phyloP scores from a whole-genome alignment of 2,113 vertebrate species.

The Otolemur garnettii region DNA sequence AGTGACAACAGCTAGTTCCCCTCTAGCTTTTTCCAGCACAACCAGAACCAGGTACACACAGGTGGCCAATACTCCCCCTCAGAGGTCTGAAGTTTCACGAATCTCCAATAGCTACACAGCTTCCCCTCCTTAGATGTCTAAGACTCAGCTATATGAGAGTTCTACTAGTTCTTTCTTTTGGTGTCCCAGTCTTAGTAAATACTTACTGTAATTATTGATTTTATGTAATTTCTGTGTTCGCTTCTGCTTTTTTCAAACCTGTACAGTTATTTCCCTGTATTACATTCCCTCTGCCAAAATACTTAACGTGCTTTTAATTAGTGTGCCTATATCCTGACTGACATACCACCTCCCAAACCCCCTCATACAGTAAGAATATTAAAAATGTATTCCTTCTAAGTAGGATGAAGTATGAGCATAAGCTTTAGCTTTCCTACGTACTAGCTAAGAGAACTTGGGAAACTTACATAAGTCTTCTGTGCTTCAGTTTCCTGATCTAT shows the following conservation, averaged over 20 bases:
- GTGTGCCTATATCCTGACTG: neutral
- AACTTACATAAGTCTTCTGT: neutral
- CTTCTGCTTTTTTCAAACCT: neutral
- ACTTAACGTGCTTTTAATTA: neutral
- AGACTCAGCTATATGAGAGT: neutral
- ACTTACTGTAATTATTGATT: neutral
- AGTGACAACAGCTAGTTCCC: neutral
- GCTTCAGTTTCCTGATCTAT: neutral
- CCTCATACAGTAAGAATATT: neutral
- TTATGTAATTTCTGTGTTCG: neutral
- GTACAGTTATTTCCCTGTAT: neutral
- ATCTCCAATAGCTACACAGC: neutral
- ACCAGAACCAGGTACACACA: neutral
- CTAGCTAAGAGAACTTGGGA: neutral
- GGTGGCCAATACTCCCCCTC: neutral
- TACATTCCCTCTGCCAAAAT: slow-evolving; percentile 2
- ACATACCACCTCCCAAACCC: neutral
- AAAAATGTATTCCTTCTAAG: neutral
- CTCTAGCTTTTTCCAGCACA: neutral
- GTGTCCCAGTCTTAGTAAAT: neutral
- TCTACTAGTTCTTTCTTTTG: neutral
- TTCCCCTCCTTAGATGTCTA: neutral
- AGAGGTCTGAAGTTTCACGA: too few species aligned
- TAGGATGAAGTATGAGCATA: neutral
- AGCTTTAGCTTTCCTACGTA: neutral